Base-by-base conservation (phyloP, 2,888 invertebrate species). In the Chrysolina haemoptera region DNA sequence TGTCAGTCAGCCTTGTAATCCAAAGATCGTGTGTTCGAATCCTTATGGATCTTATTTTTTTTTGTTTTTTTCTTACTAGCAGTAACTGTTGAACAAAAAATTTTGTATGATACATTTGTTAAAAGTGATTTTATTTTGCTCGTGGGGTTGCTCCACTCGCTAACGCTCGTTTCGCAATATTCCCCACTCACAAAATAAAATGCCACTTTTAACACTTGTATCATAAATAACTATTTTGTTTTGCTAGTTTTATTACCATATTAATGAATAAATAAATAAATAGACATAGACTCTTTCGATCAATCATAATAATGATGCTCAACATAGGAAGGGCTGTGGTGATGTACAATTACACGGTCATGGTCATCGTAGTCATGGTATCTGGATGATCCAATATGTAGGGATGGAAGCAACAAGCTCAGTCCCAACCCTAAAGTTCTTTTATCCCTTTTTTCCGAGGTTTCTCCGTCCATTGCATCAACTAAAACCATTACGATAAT, bases 271-370 rank as follows among this genome's bases (percentile, higher is more conserved):
- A 62, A 27, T 6, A 41, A 43, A 46, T 22, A 11, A 46, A n/a
- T 48, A 9, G 14, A 22, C 14, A 65, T 12, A 22, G 14, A 14
- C 40, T 14, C 11, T 65, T 35, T 22, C 6, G 20, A 27, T 65
- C 27, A 70, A 20, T 70, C 67, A 40, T 65, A 70, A 59, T 70
- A 70, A 55, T 65, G 65, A 59, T 70, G 59, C 43, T 65, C 50
- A 40, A 70, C 59, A 59, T 41, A 22, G 10, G 50, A 50, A 1
- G 68, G 72, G 27, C 55, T 53, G n/a, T 68, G 63, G 16, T 73
- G 72, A 68, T 73, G 68, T 14, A 68, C 46, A 1, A 68, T 27
- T 6, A 73, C 72, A 40, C 50, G 64, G 40, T 70, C 67, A 18
- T 72, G 64, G 55, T 64, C 59, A 46, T 64, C 9, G 59, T 62